Conservation (phyloP, 2,113 vertebrate genomes). For the Cynopterus brachyotis region DNA sequence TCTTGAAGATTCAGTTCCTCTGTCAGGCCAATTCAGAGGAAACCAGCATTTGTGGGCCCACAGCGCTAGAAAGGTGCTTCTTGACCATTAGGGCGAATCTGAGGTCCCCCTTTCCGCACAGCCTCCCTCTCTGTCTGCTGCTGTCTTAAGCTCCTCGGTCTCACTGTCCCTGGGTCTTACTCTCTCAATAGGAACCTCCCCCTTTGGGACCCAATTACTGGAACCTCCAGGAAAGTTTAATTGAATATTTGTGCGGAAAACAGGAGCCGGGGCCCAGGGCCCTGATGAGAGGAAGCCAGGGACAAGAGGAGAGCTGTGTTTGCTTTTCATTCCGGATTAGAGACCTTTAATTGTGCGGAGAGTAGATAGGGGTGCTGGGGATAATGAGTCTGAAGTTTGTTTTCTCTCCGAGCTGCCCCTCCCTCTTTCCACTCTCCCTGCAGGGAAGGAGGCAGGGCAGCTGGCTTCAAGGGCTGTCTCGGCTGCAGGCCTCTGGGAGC, state of each 20-base stretch:
- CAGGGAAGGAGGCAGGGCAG: not conserved
- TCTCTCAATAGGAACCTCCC: constrained; percentile 38
- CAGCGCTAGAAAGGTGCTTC: not conserved
- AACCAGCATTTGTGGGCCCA: not conserved
- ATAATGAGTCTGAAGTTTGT: constrained; percentile 79
- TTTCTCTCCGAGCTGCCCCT: constrained; percentile 69
- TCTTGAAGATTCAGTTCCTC: not conserved
- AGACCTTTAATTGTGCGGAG: constrained; percentile 76
- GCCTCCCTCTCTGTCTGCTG: not conserved
- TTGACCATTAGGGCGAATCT: not conserved
- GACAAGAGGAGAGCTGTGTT: constrained; percentile 71
- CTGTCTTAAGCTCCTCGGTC: not conserved
- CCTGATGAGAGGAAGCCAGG: constrained; percentile 67
- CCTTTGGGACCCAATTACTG: constrained; percentile 77
- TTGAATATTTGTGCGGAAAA: constrained; percentile 84
- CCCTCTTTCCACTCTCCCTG: not conserved
- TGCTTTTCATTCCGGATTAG: constrained; percentile 83
- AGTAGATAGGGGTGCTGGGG: constrained; percentile 67
- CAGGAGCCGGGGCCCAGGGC: constrained; percentile 66
- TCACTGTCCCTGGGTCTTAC: not conserved
- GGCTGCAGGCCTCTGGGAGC: too few relatives aligned
- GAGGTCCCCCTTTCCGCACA: fast-evolving
- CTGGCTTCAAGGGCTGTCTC: not conserved
- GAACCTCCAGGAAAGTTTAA: constrained; percentile 79
- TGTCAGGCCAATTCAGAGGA: not conserved